Evolutionary conservation across 2,888 invertebrate genomes (phyloP).

Genomic region (Brassicogethes aeneus): DNA sequence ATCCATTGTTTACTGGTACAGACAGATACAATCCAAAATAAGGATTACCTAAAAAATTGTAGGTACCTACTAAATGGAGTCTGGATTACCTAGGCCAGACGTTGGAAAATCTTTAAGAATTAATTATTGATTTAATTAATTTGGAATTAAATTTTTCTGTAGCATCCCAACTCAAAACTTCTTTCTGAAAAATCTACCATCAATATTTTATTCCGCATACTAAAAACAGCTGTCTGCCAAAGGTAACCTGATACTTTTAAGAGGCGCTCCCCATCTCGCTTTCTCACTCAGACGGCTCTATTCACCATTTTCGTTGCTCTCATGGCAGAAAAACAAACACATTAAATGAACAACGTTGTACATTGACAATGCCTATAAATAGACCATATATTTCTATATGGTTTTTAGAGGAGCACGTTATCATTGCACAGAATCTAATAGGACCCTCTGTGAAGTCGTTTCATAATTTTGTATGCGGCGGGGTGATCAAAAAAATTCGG

Average conservation of each 20-base stretch:
- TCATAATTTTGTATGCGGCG: no score
- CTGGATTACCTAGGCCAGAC: no score
- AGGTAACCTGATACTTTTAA: constrained; percentile 43
- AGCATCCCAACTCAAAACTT: constrained; percentile 15
- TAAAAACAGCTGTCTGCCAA: constrained; percentile 43
- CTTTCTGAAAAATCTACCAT: constrained; percentile 21
- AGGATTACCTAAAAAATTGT: no score
- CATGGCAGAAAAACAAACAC: constrained; percentile 42
- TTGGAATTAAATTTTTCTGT: no score
- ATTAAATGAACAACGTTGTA: constrained; percentile 43
- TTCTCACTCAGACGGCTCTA: constrained; percentile 13
- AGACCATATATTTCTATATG: constrained; percentile 40
- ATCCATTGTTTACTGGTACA: no score
- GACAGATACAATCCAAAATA: no score
- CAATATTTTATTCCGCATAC: constrained; percentile 32
- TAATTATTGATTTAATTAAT: no score
- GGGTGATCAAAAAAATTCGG: no score
- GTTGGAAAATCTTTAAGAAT: no score
- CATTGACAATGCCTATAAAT: constrained; percentile 44
- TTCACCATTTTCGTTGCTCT: constrained; percentile 26
- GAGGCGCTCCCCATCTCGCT: constrained; percentile 31
- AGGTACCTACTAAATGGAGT: no score
- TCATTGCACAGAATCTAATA: constrained; percentile 25
- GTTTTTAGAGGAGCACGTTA: constrained; percentile 29
- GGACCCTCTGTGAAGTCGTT: constrained; percentile 18